Evolutionary conservation across 2,888 invertebrate genomes (phyloP), one percentile per base, ranked within the genome.

Genomic region (Trissolcus japonicus): DNA sequence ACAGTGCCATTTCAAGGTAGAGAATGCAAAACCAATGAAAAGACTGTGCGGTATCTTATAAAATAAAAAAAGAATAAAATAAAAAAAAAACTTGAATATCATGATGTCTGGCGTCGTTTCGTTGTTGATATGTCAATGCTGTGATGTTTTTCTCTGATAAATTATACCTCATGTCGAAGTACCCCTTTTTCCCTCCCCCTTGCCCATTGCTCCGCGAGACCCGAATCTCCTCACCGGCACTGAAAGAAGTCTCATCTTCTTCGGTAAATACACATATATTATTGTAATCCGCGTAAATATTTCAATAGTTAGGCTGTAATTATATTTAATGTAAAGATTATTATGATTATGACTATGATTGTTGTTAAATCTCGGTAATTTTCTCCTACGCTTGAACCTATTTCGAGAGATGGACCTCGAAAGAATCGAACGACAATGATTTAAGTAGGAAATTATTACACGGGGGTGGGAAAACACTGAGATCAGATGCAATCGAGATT

Each of bases 91-190:
- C 60, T 76, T 72, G 73, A 71, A 66, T 60, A 68, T 72, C 72
- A 62, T 67, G 69, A 69, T 76, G 75, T 73, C 69, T 66, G 79
- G 67, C 82, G 80, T 85, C 84, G 84, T 85, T 84, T 86, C 86
- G 83, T 86, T 87, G 87, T 87, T 86, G 86, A 87, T 87, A 86
- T 86, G 83, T 85, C 76, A 76, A 87, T 87, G 86, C 86, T 88
- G 88, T 87, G 87, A 88, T 87, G 87, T 87, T 86, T 86, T 85
- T 84, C 87, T 84, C 84, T 85, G 82, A 85, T 72, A 84, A 84
- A 78, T 83, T 82, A 82, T 84, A 83, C 84, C 79, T 78, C 81
- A 75, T 65, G 75, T 75, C 75, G 43, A 65, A 19, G 13, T 51
- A 17, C 17, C 51, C 51, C 9, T 17, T 19, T 19, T 46, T 46